Percentiles rank a stretch among this genome's conserved stretches.
Conservation (phyloP, 1,140 invertebrate species). For the Polypedilum vanderplanki region DNA sequence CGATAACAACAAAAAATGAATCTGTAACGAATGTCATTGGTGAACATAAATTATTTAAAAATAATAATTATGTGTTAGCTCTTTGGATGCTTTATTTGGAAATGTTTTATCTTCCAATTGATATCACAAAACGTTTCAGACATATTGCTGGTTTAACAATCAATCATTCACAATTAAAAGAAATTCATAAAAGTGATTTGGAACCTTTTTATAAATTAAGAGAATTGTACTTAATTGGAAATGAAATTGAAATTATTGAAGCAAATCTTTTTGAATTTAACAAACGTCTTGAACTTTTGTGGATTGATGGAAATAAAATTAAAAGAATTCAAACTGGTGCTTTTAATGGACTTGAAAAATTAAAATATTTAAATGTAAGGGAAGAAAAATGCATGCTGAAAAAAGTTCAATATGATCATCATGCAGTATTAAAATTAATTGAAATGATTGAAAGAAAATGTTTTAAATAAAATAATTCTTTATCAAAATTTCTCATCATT, state of each 20-base stretch:
- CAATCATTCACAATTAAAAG: not conserved
- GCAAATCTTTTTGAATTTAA: not conserved
- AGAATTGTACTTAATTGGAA: not conserved
- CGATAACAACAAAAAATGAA: not conserved
- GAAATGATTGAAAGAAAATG: not conserved
- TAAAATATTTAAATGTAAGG: not conserved
- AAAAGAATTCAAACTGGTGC: not conserved
- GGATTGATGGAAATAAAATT: not conserved
- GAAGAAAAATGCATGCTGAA: not conserved
- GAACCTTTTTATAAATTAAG: not conserved
- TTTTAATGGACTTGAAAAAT: not conserved
- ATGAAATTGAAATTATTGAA: not conserved
- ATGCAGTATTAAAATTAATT: not conserved
- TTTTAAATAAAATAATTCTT: not conserved
- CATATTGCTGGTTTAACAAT: not conserved
- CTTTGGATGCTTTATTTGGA: not conserved
- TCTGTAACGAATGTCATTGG: not conserved
- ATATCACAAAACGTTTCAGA: not conserved
- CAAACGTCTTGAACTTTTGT: not conserved
- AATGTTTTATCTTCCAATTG: not conserved
- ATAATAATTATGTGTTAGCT: not conserved
- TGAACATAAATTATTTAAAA: not conserved
- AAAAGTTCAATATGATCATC: not conserved
- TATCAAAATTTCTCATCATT: too few species aligned
- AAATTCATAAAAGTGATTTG: conserved; percentile 1